These are phyloP conservation scores for Thereva unica DNA, from an alignment of 2,888 invertebrate genomes.

Conservation along the genomic window DNA sequence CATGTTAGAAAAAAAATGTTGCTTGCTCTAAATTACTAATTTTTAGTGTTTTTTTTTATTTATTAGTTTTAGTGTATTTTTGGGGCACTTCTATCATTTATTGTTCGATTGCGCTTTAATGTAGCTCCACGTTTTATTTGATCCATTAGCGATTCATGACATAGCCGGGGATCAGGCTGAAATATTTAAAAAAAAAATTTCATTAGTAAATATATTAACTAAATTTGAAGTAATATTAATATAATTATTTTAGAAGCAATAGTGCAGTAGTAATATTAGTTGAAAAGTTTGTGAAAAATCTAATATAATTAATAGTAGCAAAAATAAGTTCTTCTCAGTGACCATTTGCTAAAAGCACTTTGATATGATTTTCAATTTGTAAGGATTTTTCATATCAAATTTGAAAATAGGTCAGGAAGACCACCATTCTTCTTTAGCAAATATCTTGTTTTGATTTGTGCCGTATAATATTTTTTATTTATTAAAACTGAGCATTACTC, in stretches of 20 bases:
- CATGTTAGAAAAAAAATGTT: neutral
- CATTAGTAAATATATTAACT: conserved; percentile 2
- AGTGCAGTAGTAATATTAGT: neutral
- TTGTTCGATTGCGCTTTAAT: conserved; percentile 69
- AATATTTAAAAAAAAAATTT: conserved; percentile 45
- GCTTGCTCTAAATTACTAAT: neutral
- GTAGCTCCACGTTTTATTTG: conserved; percentile 88
- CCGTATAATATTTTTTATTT: no score
- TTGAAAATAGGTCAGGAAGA: no score
- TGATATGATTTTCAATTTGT: no score
- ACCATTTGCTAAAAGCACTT: no score
- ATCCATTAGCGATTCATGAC: conserved; percentile 91
- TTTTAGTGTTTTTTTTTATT: no score
- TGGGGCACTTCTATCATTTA: conserved; percentile 80
- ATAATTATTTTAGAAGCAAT: conserved; percentile 1
- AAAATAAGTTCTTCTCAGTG: neutral
- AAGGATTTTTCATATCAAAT: no score
- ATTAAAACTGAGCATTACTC: no score
- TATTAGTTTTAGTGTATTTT: conserved; percentile 71
- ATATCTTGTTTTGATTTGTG: no score
- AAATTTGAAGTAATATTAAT: conserved; percentile 3
- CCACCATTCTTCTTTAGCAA: no score
- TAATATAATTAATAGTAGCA: neutral
- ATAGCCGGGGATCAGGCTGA: conserved; percentile 75
- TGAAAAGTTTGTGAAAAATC: neutral